Conservation (phyloP, 2,888 invertebrate species). For the Agrochola lota region DNA sequence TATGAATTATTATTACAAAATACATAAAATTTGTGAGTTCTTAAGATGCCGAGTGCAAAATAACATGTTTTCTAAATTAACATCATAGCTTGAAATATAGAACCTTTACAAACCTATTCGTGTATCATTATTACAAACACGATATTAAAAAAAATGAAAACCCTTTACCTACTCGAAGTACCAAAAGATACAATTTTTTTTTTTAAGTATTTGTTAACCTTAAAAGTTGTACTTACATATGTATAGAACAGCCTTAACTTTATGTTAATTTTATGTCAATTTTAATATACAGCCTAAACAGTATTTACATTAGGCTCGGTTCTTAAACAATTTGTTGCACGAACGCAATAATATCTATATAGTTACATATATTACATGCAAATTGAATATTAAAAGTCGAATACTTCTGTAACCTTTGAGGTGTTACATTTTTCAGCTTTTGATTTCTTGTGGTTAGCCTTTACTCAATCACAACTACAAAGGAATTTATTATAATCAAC, state of each 20-base stretch:
- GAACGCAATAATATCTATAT: not conserved
- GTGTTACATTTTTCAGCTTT: not conserved
- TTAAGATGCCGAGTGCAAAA: not conserved
- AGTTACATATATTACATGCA: not conserved
- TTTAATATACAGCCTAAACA: not conserved
- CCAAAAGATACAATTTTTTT: no score
- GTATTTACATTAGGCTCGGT: no score
- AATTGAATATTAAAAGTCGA: not conserved
- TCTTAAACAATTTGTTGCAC: not conserved
- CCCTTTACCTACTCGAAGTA: no score
- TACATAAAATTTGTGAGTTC: not conserved
- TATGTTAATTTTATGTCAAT: not conserved
- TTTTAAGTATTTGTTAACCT: no score
- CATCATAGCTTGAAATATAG: not conserved
- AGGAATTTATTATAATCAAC: slow-evolving; percentile 10
- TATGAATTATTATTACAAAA: not conserved
- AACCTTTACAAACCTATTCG: no score
- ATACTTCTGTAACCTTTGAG: not conserved
- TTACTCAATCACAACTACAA: slow-evolving; percentile 1
- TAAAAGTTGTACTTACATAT: not conserved
- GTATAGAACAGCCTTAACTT: not conserved
- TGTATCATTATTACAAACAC: no score
- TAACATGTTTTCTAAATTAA: not conserved
- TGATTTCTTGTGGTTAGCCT: not conserved
- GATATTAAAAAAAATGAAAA: not conserved